Conservation (phyloP, 2,888 invertebrate genomes). For the Dimorphilus gyrociliatus region DNA sequence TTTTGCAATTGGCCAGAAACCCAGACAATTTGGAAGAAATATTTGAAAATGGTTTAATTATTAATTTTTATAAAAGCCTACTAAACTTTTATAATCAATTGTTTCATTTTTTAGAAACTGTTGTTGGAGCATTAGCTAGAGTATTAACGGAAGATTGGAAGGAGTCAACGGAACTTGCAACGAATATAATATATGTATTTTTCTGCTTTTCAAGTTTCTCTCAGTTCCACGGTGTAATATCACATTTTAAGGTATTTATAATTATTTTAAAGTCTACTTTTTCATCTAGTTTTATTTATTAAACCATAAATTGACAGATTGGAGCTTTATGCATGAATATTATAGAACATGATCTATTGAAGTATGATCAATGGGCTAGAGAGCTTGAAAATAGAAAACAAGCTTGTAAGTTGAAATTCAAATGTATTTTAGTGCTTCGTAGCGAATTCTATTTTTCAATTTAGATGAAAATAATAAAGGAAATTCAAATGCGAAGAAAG, state of each 20-base stretch:
- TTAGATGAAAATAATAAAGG: constrained; percentile 3
- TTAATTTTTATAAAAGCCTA: constrained; percentile 1
- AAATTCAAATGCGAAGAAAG: constrained; percentile 45
- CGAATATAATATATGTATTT: constrained; percentile 88
- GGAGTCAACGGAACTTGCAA: constrained; percentile 82
- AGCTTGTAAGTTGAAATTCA: constrained; percentile 11
- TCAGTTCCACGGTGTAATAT: constrained; percentile 80
- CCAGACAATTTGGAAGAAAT: constrained; percentile 84
- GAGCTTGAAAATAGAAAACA: constrained; percentile 38
- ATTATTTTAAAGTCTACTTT: neutral
- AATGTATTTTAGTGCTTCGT: constrained; percentile 21
- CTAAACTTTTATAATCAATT: too few species aligned
- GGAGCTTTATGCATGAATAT: constrained; percentile 92
- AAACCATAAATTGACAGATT: constrained; percentile 12
- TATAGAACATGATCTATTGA: constrained; percentile 77
- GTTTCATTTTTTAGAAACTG: constrained; percentile 46
- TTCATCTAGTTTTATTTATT: neutral
- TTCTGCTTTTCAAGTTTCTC: constrained; percentile 91
- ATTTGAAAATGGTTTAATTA: constrained; percentile 64
- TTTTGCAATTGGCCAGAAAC: constrained; percentile 75
- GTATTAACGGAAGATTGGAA: constrained; percentile 95
- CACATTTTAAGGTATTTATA: constrained; percentile 67
- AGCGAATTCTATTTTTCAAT: constrained; percentile 4
- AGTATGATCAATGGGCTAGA: constrained; percentile 72
- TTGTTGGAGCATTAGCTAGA: constrained; percentile 81